phyloP scores from a whole-genome alignment of 1,140 invertebrate species.

The Halictus rubicundus region DNA sequence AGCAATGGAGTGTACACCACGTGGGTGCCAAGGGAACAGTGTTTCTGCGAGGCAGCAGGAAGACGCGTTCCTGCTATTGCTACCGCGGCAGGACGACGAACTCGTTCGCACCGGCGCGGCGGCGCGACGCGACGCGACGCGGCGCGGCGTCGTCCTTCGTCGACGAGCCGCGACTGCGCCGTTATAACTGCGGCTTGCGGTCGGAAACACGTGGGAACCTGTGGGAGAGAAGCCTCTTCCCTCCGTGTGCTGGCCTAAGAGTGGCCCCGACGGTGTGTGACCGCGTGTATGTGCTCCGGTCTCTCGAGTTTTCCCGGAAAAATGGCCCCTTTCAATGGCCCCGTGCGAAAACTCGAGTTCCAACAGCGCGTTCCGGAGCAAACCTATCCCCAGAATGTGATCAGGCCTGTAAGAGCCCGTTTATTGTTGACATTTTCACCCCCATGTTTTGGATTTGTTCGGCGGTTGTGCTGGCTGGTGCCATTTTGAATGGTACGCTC shows the following conservation, averaged over 20 bases:
- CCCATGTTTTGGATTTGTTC: no score
- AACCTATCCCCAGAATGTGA: no score
- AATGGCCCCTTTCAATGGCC: no score
- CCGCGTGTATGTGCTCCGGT: neutral
- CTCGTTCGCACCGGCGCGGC: slow-evolving; percentile 23
- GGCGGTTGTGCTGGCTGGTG: no score
- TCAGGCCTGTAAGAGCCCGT: no score
- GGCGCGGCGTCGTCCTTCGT: slow-evolving; percentile 50
- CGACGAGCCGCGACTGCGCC: slow-evolving; percentile 69
- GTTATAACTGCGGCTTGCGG: slow-evolving; percentile 70
- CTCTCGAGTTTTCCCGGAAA: no score
- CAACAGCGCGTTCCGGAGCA: no score
- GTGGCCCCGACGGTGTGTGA: slow-evolving; percentile 34
- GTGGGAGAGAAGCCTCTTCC: slow-evolving; percentile 59
- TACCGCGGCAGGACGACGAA: slow-evolving; percentile 53
- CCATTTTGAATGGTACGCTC: no score
- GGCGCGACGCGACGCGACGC: neutral
- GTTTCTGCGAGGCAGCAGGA: neutral
- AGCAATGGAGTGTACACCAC: slow-evolving; percentile 19
- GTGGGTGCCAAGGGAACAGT: slow-evolving; percentile 32
- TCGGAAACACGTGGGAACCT: slow-evolving; percentile 75
- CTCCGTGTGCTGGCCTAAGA: slow-evolving; percentile 42
- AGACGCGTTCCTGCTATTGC: slow-evolving; percentile 36
- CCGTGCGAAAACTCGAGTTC: no score
- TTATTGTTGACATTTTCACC: no score